Evolutionary conservation across 2,888 invertebrate species (phyloP).

Genomic region (Drosophila birchii): DNA sequence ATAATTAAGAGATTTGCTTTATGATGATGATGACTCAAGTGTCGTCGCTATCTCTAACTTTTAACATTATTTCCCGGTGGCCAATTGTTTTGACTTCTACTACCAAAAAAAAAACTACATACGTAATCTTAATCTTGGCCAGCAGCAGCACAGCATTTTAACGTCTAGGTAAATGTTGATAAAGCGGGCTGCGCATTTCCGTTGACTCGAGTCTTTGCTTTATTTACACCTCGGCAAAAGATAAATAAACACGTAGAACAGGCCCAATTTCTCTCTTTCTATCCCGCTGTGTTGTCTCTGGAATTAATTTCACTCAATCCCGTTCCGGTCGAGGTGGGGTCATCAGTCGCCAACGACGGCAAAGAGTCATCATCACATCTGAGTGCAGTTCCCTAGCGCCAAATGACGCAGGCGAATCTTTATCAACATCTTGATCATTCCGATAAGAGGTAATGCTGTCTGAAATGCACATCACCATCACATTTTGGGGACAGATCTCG

Average conservation of each 20-base stretch:
- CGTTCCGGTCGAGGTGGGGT: slow-evolving; percentile 18
- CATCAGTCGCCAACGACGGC: neutral
- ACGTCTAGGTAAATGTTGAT: slow-evolving; percentile 48
- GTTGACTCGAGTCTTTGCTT: slow-evolving; percentile 64
- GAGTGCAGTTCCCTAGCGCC: slow-evolving; percentile 18
- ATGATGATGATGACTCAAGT: slow-evolving; percentile 16
- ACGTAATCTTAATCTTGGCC: slow-evolving; percentile 53
- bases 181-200: slow-evolving; percentile 70
- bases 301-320: slow-evolving; percentile 9
- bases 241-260: slow-evolving; percentile 24
- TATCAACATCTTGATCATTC: neutral
- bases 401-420: slow-evolving; percentile 25
- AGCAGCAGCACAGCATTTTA: slow-evolving; percentile 6
- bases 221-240: slow-evolving; percentile 57
- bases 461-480: slow-evolving; percentile 25
- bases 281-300: neutral
- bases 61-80: neutral
- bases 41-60: slow-evolving; percentile 1
- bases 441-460: slow-evolving; percentile 11
- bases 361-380: neutral
- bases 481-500: slow-evolving; percentile 23
- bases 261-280: neutral
- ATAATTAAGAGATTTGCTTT: too few species aligned
- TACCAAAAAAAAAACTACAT: slow-evolving; percentile 10
- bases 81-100: slow-evolving; percentile 23